Evolutionary conservation across 2,888 invertebrate species (phyloP).

Genomic region (Crocallis elinguaria): DNA sequence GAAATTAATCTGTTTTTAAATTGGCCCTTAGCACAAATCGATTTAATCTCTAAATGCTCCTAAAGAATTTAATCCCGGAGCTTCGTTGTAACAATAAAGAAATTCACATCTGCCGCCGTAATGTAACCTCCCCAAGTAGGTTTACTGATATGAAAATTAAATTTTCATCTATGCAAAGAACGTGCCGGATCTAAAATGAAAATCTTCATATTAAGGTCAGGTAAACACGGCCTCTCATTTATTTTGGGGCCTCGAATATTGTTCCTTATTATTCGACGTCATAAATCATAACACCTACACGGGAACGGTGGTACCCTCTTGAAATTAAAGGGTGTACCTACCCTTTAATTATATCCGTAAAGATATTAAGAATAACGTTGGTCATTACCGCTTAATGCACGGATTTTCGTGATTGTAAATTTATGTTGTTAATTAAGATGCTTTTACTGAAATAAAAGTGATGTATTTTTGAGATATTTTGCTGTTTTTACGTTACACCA

Average conservation of each 20-base stretch:
- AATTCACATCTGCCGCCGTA: slow-evolving; percentile 24
- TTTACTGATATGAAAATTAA: slow-evolving; percentile 61
- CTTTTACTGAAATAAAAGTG: no score
- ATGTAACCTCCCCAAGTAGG: slow-evolving; percentile 14
- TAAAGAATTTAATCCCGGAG: slow-evolving; percentile 23
- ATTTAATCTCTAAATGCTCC: slow-evolving; percentile 8
- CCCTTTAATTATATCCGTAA: slow-evolving; percentile 39
- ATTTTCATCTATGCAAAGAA: slow-evolving; percentile 63
- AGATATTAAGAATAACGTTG: slow-evolving; percentile 32
- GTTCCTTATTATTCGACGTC: slow-evolving; percentile 65
- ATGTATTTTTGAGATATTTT: no score
- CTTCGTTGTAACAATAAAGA: slow-evolving; percentile 24
- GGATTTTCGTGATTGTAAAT: slow-evolving; percentile 13
- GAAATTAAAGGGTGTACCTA: slow-evolving; percentile 26
- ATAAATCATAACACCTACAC: slow-evolving; percentile 63
- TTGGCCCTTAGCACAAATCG: no score
- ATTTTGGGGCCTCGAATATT: slow-evolving; percentile 61
- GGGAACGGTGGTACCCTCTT: slow-evolving; percentile 16
- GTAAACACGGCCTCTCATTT: slow-evolving; percentile 65
- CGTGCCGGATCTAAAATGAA: slow-evolving; percentile 67
- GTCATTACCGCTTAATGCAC: slow-evolving; percentile 31
- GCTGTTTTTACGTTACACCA: no score
- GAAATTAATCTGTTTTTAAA: no score
- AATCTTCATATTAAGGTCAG: slow-evolving; percentile 70
- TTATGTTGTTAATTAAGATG: slow-evolving; percentile 2